Evolutionary conservation across 1,140 invertebrate genomes (phyloP), one percentile per base, ranked within the genome.

Genomic region (Elysia chlorotica): DNA sequence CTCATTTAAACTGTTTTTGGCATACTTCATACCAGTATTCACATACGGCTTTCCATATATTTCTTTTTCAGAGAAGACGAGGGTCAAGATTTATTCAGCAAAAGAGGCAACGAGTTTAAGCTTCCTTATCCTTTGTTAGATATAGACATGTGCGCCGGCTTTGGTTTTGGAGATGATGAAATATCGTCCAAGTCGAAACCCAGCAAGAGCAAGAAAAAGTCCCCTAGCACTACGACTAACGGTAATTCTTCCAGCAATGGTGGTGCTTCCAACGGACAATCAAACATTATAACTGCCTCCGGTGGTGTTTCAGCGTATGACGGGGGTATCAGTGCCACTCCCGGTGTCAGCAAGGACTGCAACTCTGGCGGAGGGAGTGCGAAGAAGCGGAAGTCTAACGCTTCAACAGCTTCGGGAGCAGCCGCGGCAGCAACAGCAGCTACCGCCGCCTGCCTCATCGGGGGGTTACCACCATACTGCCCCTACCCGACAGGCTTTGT

Each of bases 81-180:
- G 90, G 97, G 97, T 19, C 91, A 95, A 68, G 97, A 99, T 89
- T 88, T 99, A 37, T 90, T 98, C 10, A 95, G 96, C 6, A 99
- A 99, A 87, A 91, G 97, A 69, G 99, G 96, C 0, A 98, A 98
- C 94, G 97, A 99, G 86, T 99, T 99, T 85, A 99, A 99, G 91
- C 95, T 98, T 25, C 98, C 96, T 81, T 99, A 99, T 86, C 89
- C 94, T 81, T 87, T 96, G n/a, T 90, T 94, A 1, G 90, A 88
- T 74, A 79, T 85, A 10, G 86, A 87, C 74, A 82, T 82, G 73
- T 86, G 79, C 74, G 82, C 79, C 65, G 84, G 79, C 62, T 83
- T 83, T 73, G 82, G 83, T 30, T 83, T 81, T 69, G 79, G 82
- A 0, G 81, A 79, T 62, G 83, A 86, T 30, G 84, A 85, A 38